Conservation (phyloP, 1,140 invertebrate species). For the Asbolus verrucosus region DNA sequence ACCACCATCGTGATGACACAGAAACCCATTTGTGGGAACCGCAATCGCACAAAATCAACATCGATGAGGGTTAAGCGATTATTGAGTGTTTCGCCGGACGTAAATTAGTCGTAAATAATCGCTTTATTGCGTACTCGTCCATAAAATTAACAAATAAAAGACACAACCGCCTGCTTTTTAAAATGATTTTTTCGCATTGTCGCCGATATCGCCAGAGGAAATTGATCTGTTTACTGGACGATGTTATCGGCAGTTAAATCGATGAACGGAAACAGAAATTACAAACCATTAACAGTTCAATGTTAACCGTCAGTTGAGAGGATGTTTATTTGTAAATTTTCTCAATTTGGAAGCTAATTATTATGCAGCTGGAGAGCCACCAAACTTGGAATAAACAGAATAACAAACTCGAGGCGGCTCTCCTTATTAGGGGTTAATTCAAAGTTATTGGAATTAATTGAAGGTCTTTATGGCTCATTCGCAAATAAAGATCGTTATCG, state of each 20-base stretch:
- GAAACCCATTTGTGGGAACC: not conserved
- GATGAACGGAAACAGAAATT: constrained; percentile 17
- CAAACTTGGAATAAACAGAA: constrained; percentile 14
- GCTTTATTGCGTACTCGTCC: no score
- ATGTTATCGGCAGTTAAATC: constrained; percentile 1
- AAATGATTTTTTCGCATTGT: no score
- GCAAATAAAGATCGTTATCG: no score
- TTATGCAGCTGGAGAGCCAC: not conserved
- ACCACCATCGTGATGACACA: not conserved
- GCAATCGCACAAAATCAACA: no score
- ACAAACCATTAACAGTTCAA: constrained; percentile 21
- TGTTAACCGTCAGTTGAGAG: constrained; percentile 23
- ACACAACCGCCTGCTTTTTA: no score
- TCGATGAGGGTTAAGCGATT: not conserved
- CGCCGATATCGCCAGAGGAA: not conserved
- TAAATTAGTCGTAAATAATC: no score
- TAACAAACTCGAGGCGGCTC: no score
- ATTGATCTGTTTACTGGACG: not conserved
- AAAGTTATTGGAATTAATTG: no score
- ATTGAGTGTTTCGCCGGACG: not conserved
- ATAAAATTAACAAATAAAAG: no score
- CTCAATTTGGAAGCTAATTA: constrained; percentile 39
- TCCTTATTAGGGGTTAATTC: no score
- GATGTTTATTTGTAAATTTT: constrained; percentile 36
- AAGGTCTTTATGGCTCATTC: no score